Evolutionary conservation across 2,888 invertebrate species (phyloP).

Genomic region (Synanthedon andrenaeformis): DNA sequence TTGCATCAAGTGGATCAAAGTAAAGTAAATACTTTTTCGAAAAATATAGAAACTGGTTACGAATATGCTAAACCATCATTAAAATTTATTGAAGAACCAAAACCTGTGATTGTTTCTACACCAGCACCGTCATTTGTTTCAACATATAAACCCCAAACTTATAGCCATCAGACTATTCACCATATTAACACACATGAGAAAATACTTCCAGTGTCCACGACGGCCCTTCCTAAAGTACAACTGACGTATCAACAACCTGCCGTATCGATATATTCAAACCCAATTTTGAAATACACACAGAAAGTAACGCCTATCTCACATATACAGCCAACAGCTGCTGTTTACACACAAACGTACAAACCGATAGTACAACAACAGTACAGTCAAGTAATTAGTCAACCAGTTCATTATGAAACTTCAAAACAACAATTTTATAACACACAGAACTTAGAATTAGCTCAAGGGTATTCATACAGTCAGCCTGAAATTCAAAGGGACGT

Average conservation of each 20-base stretch:
- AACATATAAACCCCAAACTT: conserved; percentile 40
- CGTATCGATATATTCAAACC: conserved; percentile 49
- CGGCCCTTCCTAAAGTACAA: conserved; percentile 27
- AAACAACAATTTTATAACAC: conserved; percentile 23
- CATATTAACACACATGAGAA: conserved; percentile 35
- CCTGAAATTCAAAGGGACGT: conserved; percentile 52
- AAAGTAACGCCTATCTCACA: conserved; percentile 40
- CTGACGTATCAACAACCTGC: conserved; percentile 42
- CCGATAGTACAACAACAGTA: conserved; percentile 39
- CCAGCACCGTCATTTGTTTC: conserved; percentile 26
- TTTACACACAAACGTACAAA: conserved; percentile 39
- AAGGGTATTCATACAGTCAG: conserved; percentile 45
- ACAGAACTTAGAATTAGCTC: conserved; percentile 28
- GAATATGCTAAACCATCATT: conserved; percentile 32
- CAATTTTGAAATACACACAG: conserved; percentile 42
- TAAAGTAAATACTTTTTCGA: conserved; percentile 28
- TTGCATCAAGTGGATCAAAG: conserved; percentile 41
- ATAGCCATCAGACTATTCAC: conserved; percentile 48
- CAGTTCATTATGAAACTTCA: conserved; percentile 27
- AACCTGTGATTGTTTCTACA: conserved; percentile 29
- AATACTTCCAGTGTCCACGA: conserved; percentile 32
- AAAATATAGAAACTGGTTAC: conserved; percentile 22
- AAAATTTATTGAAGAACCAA: conserved; percentile 31
- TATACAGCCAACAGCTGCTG: conserved; percentile 34
- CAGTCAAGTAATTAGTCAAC: conserved; percentile 29